Evolutionary conservation across 2,888 invertebrate genomes (phyloP).

Genomic region (Cosmorhoe ocellata): DNA sequence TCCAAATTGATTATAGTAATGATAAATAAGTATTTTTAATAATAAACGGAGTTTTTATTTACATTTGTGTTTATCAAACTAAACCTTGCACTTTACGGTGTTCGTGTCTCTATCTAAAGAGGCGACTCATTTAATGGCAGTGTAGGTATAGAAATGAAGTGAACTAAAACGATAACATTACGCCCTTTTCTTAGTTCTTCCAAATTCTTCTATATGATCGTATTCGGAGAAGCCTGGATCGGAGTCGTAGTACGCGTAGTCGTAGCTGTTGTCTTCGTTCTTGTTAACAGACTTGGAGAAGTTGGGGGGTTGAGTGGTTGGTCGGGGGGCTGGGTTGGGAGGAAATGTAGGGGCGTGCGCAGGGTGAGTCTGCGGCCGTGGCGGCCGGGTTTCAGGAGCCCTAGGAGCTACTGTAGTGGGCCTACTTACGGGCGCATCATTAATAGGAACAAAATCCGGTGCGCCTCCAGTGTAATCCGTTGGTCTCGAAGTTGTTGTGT

Average conservation of each 20-base stretch:
- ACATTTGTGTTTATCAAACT: constrained; percentile 15
- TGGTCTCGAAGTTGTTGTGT: constrained; percentile 71
- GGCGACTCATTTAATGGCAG: constrained; percentile 78
- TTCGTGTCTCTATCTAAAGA: constrained; percentile 51
- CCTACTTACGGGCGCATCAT: constrained; percentile 44
- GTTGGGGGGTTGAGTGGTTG: constrained; percentile 50
- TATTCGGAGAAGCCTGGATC: constrained; percentile 83
- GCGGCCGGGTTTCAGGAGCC: constrained; percentile 48
- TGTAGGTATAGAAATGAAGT: constrained; percentile 48
- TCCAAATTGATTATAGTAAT: constrained; percentile 4
- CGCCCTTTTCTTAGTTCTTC: constrained; percentile 80
- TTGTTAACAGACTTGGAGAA: constrained; percentile 74
- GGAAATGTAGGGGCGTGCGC: constrained; percentile 43
- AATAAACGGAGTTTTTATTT: constrained; percentile 14
- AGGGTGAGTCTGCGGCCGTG: constrained; percentile 46
- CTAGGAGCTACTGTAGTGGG: constrained; percentile 49
- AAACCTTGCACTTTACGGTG: constrained; percentile 9
- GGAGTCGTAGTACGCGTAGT: constrained; percentile 93
- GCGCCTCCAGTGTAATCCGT: constrained; percentile 43
- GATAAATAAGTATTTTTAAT: background rate
- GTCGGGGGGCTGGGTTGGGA: constrained; percentile 42
- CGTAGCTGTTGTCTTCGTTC: constrained; percentile 88
- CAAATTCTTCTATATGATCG: constrained; percentile 84
- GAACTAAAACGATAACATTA: constrained; percentile 41
- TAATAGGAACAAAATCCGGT: constrained; percentile 44